A percentile compares a stretch with the other conserved stretches of the same genome.
These are phyloP conservation scores for Arbacia lixula DNA, from an alignment of 53 echinoderm and acorn worm genomes.

Conservation along the genomic window DNA sequence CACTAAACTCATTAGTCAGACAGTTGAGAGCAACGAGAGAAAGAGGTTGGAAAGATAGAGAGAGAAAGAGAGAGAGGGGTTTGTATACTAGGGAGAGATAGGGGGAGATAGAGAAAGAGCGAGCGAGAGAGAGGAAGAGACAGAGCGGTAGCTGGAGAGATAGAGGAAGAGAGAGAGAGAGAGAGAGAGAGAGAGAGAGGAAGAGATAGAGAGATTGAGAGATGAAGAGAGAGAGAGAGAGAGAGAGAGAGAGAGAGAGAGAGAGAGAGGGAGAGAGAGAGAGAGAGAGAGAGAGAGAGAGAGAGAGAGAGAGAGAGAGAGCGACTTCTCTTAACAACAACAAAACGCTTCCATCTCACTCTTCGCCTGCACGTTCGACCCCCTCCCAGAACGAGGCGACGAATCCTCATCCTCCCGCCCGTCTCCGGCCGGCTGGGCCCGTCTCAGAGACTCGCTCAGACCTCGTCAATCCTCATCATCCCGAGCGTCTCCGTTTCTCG, in stretches of 20 bases:
- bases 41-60: neutral
- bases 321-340: no score
- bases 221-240: neutral
- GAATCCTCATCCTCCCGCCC: neutral
- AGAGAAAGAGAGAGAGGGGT: neutral
- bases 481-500: slow-evolving; percentile 42
- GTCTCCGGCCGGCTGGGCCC: neutral
- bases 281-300: neutral
- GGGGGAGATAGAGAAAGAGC: neutral
- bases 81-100: no score
- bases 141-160: neutral
- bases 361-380: no score
- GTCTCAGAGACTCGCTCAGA: slow-evolving; percentile 12
- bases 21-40: no score
- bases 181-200: neutral
- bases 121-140: neutral
- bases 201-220: neutral
- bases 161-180: neutral
- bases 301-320: neutral
- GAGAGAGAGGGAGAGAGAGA: neutral
- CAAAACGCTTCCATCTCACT: no score
- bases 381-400: neutral
- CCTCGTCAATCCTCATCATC: slow-evolving; percentile 43
- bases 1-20: no score
- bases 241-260: neutral